Conservation (phyloP, 2,888 invertebrate species). For the Darwinula stevensoni region DNA sequence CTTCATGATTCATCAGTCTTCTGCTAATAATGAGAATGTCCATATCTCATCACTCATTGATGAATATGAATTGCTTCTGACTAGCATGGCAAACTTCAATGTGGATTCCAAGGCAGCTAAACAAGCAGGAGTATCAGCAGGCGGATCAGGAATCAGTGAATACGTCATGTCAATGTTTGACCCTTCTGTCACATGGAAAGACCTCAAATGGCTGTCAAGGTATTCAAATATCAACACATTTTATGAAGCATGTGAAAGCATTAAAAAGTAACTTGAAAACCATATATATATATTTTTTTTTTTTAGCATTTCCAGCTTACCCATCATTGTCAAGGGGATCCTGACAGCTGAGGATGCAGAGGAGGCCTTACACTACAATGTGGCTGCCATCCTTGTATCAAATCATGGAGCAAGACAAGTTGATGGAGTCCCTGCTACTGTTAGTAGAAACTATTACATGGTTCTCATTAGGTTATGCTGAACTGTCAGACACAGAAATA, state of each 20-base stretch:
- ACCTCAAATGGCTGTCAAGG: constrained; percentile 52
- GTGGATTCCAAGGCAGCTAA: constrained; percentile 20
- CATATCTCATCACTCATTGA: too few relatives aligned
- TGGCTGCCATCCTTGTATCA: constrained; percentile 53
- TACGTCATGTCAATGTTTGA: constrained; percentile 50
- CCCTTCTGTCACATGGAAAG: constrained; percentile 51
- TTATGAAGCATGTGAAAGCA: too few relatives aligned
- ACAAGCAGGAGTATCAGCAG: constrained; percentile 19
- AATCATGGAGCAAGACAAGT: constrained; percentile 80
- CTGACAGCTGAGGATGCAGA: constrained; percentile 58
- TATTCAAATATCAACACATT: constrained; percentile 12
- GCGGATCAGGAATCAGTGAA: constrained; percentile 41
- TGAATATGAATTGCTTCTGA: too few relatives aligned
- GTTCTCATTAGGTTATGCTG: too few relatives aligned
- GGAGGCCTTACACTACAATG: constrained; percentile 37
- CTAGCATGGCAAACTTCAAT: constrained; percentile 58
- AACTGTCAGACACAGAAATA: too few relatives aligned
- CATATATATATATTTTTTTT: too few relatives aligned
- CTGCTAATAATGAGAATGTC: too few relatives aligned
- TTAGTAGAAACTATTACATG: constrained; percentile 19
- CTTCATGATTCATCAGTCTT: too few relatives aligned
- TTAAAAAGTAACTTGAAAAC: too few relatives aligned
- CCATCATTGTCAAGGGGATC: constrained; percentile 59
- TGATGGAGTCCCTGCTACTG: constrained; percentile 52
- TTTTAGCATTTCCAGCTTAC: constrained; percentile 31